Evolutionary conservation across 2,113 vertebrate genomes (phyloP).

Genomic region (Sapajus apella): DNA sequence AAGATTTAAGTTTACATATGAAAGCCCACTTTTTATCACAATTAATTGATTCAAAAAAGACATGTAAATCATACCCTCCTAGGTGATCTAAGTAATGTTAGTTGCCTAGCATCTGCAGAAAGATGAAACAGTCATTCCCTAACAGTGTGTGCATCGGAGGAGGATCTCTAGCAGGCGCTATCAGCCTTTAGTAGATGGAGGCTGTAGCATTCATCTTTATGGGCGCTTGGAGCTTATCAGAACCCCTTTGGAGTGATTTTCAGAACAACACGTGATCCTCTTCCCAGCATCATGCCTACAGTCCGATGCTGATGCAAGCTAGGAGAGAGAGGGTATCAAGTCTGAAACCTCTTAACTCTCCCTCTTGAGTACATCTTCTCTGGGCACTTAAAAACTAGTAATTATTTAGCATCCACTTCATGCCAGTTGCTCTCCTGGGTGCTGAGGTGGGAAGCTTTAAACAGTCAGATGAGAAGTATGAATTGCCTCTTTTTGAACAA

Average conservation of each 20-base stretch:
- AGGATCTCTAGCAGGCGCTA: too few relatives aligned
- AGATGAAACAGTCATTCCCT: neutral
- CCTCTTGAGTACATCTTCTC: neutral
- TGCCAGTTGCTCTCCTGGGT: neutral
- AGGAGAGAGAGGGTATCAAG: neutral
- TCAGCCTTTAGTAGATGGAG: neutral
- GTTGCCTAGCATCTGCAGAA: neutral
- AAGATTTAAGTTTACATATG: constrained; percentile 12
- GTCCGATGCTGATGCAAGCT: neutral
- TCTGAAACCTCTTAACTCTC: neutral
- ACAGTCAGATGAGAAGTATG: neutral
- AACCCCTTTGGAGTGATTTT: neutral
- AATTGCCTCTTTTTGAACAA: neutral
- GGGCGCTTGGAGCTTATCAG: neutral
- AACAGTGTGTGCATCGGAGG: accelerated
- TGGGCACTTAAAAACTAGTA: neutral
- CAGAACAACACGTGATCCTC: neutral
- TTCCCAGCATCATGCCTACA: neutral
- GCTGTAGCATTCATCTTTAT: accelerated
- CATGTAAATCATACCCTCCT: neutral
- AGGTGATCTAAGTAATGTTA: neutral
- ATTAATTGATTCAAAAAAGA: neutral
- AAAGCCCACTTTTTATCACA: constrained; percentile 20
- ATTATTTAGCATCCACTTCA: neutral
- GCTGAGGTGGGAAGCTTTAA: neutral